These are phyloP conservation scores for Lophotis ruficrista DNA, from an alignment of 2,113 vertebrate species.

Conservation along the genomic window DNA sequence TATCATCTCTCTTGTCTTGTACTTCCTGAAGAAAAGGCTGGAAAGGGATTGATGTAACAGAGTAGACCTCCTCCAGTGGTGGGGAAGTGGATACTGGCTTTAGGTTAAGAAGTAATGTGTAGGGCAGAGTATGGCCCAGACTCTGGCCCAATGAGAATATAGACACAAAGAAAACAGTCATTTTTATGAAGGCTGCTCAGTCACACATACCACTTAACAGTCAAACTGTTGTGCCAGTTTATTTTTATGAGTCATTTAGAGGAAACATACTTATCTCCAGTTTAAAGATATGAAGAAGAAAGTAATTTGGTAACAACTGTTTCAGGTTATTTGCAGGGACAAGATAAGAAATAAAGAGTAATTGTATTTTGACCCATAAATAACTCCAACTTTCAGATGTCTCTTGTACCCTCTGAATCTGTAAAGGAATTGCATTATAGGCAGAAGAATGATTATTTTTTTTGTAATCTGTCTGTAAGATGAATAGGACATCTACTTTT, in stretches of 20 bases:
- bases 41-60: background rate
- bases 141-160: background rate
- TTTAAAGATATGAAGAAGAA: conserved; percentile 18
- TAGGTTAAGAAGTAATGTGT: background rate
- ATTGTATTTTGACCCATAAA: conserved; percentile 1
- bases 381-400: conserved; percentile 16
- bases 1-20: background rate
- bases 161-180: background rate
- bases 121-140: background rate
- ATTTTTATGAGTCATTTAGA: conserved; percentile 30
- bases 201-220: background rate
- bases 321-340: background rate
- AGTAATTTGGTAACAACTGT: conserved; percentile 19
- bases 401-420: background rate
- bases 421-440: background rate
- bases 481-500: background rate
- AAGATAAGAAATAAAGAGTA: background rate
- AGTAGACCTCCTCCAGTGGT: background rate
- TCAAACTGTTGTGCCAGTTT: background rate
- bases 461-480: conserved; percentile 24
- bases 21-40: background rate
- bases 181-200: conserved; percentile 3
- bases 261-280: background rate
- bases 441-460: conserved; percentile 15
- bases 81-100: background rate